Evolutionary conservation across 1,140 invertebrate species (phyloP).

Genomic region (Zaprionus taronus): DNA sequence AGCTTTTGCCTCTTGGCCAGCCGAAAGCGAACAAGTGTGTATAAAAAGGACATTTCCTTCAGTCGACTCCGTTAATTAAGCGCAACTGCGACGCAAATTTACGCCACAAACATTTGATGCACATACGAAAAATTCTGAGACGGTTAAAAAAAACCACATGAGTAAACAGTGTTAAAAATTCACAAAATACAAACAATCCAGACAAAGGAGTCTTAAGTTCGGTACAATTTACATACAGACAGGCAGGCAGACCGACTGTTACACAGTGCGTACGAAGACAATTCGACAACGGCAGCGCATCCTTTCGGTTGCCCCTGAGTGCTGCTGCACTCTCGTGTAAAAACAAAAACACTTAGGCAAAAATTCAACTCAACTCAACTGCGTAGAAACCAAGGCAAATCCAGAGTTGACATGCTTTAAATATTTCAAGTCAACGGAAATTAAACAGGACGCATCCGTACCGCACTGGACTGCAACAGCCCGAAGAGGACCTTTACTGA

Average conservation of each 20-base stretch:
- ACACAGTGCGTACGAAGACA: slow-evolving; percentile 10
- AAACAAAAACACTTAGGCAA: slow-evolving; percentile 51
- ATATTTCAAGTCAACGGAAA: slow-evolving; percentile 24
- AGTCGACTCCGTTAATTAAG: slow-evolving; percentile 77
- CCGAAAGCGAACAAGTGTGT: slow-evolving; percentile 83
- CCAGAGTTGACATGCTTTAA: slow-evolving; percentile 4
- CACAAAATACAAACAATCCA: background rate
- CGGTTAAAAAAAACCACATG: slow-evolving; percentile 17
- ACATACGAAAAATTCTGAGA: slow-evolving; percentile 31
- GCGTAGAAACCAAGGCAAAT: slow-evolving; percentile 53
- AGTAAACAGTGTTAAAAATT: slow-evolving; percentile 3
- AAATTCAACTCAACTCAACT: slow-evolving; percentile 45
- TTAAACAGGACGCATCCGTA: slow-evolving; percentile 2
- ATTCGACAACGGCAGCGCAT: slow-evolving; percentile 37
- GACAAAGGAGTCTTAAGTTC: background rate
- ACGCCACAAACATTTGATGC: slow-evolving; percentile 42
- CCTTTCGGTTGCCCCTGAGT: slow-evolving; percentile 34
- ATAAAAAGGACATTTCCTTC: slow-evolving; percentile 81
- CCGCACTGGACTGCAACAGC: slow-evolving; percentile 10
- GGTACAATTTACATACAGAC: background rate
- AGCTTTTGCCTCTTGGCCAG: slow-evolving; percentile 57
- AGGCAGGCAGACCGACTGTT: background rate
- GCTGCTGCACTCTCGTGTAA: slow-evolving; percentile 43
- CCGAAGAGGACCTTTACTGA: slow-evolving; percentile 9
- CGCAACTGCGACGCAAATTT: slow-evolving; percentile 65